Percentiles rank a stretch among this genome's conserved stretches.
phyloP scores from a whole-genome alignment of 2,888 invertebrate species.

The Lasioglossum lativentre region DNA sequence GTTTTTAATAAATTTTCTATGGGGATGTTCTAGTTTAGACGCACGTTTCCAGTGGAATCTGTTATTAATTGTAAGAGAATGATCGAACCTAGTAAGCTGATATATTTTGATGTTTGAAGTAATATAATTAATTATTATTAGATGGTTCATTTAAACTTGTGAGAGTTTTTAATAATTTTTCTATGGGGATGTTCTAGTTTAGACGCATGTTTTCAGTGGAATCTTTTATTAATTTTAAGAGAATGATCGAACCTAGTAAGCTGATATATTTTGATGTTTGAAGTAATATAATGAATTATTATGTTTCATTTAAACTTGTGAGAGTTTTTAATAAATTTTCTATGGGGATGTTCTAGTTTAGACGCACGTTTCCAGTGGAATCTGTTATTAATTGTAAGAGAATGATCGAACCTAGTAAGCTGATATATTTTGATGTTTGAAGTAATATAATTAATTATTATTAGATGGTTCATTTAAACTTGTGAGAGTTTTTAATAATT shows the following conservation, averaged over 20 bases:
- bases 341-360: neutral
- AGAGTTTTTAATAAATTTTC: neutral
- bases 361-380: neutral
- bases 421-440: no score
- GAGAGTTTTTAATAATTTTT: no score
- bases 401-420: neutral
- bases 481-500: neutral
- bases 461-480: no score
- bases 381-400: neutral
- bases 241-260: no score
- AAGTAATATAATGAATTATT: no score
- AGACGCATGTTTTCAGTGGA: no score
- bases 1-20: neutral
- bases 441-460: no score
- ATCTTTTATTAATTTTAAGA: no score
- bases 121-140: neutral
- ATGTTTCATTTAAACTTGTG: no score
- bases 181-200: no score
- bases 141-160: neutral
- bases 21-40: neutral
- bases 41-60: neutral
- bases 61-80: neutral
- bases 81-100: neutral
- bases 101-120: neutral
- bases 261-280: no score